Percentiles rank a stretch among this genome's conserved stretches.
These are phyloP conservation scores for Euleptes europaea DNA, from an alignment of 2,113 vertebrate genomes.

Conservation along the genomic window DNA sequence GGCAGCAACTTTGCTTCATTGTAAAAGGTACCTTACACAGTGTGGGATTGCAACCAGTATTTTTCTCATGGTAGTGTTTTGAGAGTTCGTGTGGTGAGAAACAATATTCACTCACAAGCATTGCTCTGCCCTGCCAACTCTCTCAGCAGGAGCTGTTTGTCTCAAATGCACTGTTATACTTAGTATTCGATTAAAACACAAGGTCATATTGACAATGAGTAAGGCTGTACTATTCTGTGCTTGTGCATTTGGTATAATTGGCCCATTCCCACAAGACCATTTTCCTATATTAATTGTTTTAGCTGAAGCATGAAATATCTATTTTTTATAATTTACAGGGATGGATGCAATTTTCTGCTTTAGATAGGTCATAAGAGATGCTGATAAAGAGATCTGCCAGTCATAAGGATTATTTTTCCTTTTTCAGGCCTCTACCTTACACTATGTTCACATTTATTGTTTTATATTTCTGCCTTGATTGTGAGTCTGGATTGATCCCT, in stretches of 20 bases:
- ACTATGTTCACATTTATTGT: not conserved
- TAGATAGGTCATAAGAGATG: not conserved
- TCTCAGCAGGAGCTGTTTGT: constrained; percentile 25
- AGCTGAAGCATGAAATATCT: not conserved
- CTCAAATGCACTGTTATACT: constrained; percentile 25
- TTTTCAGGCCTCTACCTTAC: not conserved
- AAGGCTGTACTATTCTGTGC: not conserved
- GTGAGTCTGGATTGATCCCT: not conserved
- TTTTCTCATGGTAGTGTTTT: constrained; percentile 12
- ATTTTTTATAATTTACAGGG: not conserved
- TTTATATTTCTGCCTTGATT: not conserved
- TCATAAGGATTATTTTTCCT: not conserved
- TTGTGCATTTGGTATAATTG: not conserved
- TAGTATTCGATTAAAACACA: constrained; percentile 11
- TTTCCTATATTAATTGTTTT: constrained; percentile 1
- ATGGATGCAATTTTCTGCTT: constrained; percentile 1
- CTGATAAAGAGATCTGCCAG: not conserved
- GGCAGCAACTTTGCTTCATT: not conserved
- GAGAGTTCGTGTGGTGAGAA: constrained; percentile 6
- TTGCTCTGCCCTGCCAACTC: constrained; percentile 20
- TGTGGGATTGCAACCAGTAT: too few relatives aligned
- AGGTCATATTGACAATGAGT: not conserved
- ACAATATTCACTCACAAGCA: not conserved
- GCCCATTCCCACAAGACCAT: not conserved
- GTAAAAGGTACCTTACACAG: too few relatives aligned